Conservation (phyloP, 1,140 invertebrate species). For the Eupeodes corollae region DNA sequence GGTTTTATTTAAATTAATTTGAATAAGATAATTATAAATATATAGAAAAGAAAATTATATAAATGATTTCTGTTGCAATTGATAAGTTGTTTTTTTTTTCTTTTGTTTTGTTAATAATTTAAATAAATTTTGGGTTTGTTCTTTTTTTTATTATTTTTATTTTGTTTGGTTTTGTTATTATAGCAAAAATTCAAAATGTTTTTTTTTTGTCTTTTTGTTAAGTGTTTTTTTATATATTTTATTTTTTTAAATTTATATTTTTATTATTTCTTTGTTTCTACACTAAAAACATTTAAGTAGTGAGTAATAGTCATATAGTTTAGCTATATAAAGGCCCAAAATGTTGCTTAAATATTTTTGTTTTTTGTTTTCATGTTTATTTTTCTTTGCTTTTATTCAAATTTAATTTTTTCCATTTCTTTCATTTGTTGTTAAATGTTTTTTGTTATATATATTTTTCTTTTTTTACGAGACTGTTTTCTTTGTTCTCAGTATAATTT, state of each 20-base stretch:
- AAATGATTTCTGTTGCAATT: too few species aligned
- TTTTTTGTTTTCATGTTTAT: slow-evolving; percentile 7
- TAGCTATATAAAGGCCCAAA: too few species aligned
- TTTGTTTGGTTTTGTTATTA: not conserved
- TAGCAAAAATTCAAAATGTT: too few species aligned
- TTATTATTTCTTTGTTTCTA: not conserved
- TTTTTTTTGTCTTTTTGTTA: too few species aligned
- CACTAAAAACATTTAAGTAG: not conserved
- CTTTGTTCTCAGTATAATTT: slow-evolving; percentile 8
- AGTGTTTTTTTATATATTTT: slow-evolving; percentile 8
- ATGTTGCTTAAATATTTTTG: slow-evolving; percentile 17
- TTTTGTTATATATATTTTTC: not conserved
- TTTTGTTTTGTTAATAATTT: too few species aligned
- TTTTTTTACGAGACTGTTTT: slow-evolving; percentile 26
- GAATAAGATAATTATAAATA: too few species aligned
- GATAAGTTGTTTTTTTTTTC: too few species aligned
- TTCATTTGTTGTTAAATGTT: not conserved
- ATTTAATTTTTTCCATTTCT: not conserved
- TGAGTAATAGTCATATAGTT: too few species aligned
- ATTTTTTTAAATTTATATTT: slow-evolving; percentile 6
- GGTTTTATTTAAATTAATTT: too few species aligned
- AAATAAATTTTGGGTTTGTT: not conserved
- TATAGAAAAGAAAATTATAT: too few species aligned
- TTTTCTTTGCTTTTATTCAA: not conserved
- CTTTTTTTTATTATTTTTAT: too few species aligned